Evolutionary conservation across 2,888 invertebrate genomes (phyloP).

Genomic region (Muscina levida): DNA sequence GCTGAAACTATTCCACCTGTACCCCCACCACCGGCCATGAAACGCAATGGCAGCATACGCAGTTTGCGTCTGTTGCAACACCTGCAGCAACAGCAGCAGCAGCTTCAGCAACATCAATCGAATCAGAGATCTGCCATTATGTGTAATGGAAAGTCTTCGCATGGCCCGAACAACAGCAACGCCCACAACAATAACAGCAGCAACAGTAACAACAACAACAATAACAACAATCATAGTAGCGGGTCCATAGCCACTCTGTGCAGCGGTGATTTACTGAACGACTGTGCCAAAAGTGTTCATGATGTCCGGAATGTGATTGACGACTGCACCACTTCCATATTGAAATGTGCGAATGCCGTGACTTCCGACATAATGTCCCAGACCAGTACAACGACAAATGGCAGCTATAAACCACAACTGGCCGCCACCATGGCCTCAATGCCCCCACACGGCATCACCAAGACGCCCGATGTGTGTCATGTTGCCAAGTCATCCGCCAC

Average conservation of each 20-base stretch:
- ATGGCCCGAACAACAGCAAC: constrained; percentile 54
- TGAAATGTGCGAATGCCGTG: constrained; percentile 76
- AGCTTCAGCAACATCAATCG: constrained; percentile 53
- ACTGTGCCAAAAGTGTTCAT: constrained; percentile 72
- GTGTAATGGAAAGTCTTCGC: constrained; percentile 57
- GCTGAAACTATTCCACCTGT: constrained; percentile 79
- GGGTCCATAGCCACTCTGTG: constrained; percentile 73
- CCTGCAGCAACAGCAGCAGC: constrained; percentile 69
- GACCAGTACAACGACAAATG: constrained; percentile 62
- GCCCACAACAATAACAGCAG: constrained; percentile 57
- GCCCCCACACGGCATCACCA: constrained; percentile 66
- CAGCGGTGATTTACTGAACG: constrained; percentile 72
- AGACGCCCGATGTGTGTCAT: constrained; percentile 72
- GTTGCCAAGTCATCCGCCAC: constrained; percentile 67
- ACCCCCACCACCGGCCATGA: constrained; percentile 77
- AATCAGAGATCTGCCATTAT: constrained; percentile 54
- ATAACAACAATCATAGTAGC: constrained; percentile 64
- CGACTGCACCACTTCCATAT: constrained; percentile 78
- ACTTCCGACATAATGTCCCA: constrained; percentile 69
- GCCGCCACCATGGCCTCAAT: constrained; percentile 65
- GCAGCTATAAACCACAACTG: constrained; percentile 56
- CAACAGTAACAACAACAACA: constrained; percentile 56
- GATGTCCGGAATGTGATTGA: constrained; percentile 74
- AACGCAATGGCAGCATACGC: constrained; percentile 76
- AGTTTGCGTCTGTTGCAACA: constrained; percentile 73